A percentile compares a stretch with the other conserved stretches of the same genome.
These are phyloP conservation scores for Lasius platythorax DNA, from an alignment of 2,888 invertebrate genomes.

Conservation along the genomic window DNA sequence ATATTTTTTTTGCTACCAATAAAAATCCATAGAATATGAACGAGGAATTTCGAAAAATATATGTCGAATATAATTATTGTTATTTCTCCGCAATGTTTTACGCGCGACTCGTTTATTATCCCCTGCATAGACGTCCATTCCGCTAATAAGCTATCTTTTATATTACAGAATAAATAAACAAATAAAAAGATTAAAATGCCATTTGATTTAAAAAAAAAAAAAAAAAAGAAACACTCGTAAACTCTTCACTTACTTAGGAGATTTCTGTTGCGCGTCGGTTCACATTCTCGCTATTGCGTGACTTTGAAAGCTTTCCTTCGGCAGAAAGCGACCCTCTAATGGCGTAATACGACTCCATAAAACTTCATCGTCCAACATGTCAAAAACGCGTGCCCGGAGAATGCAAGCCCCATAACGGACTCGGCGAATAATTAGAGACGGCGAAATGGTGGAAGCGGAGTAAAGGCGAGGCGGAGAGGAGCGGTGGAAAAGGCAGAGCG, in stretches of 20 bases:
- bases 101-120: constrained; percentile 28
- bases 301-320: background rate
- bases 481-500: constrained; percentile 14
- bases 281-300: constrained; percentile 2
- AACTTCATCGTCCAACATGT: background rate
- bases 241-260: background rate
- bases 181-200: constrained; percentile 1
- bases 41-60: background rate
- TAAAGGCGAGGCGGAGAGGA: constrained; percentile 6
- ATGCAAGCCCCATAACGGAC: constrained; percentile 39
- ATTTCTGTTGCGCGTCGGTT: background rate
- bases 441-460: constrained; percentile 49
- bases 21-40: background rate
- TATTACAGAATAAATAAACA: background rate
- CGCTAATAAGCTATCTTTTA: background rate
- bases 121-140: constrained; percentile 31
- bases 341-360: background rate
- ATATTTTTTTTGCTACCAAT: background rate
- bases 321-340: background rate
- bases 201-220: background rate
- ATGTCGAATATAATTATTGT: background rate
- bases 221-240: background rate
- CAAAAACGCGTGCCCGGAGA: constrained; percentile 39
- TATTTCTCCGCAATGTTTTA: background rate
- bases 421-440: constrained; percentile 71